These are phyloP conservation scores for Drosophila setifemur DNA, from an alignment of 1,140 invertebrate genomes.

Conservation along the genomic window DNA sequence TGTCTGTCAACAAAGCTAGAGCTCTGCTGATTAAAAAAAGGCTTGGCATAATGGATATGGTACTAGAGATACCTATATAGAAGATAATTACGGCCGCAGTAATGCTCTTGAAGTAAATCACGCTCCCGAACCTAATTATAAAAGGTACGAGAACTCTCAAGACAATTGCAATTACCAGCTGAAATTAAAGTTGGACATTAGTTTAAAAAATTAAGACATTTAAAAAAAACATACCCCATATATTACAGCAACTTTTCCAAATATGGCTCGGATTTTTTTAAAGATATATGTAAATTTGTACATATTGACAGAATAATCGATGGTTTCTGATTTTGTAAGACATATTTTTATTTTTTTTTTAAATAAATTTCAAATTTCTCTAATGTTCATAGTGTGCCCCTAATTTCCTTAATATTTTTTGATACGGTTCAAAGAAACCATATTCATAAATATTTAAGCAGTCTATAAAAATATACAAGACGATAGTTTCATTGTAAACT, in stretches of 20 bases:
- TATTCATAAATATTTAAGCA: too few species aligned
- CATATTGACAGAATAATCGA: conserved; percentile 6
- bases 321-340: too few species aligned
- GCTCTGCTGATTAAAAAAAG: conserved; percentile 13
- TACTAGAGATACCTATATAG: neutral
- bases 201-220: neutral
- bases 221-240: conserved; percentile 19
- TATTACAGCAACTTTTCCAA: neutral
- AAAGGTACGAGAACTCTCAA: conserved; percentile 13
- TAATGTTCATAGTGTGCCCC: too few species aligned
- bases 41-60: conserved; percentile 1
- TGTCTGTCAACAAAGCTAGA: neutral
- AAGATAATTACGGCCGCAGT: neutral
- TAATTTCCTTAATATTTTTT: too few species aligned
- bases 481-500: too few species aligned
- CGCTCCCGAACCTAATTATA: neutral
- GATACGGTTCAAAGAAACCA: too few species aligned
- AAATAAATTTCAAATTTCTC: too few species aligned
- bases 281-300: neutral
- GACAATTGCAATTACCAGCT: conserved; percentile 29
- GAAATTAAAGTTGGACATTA: neutral
- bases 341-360: too few species aligned
- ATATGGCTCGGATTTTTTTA: neutral
- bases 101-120: neutral
- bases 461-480: too few species aligned